Evolutionary conservation across 1,140 invertebrate genomes (phyloP), one percentile per base, ranked within the genome.

Genomic region (Plutomurus gul): DNA sequence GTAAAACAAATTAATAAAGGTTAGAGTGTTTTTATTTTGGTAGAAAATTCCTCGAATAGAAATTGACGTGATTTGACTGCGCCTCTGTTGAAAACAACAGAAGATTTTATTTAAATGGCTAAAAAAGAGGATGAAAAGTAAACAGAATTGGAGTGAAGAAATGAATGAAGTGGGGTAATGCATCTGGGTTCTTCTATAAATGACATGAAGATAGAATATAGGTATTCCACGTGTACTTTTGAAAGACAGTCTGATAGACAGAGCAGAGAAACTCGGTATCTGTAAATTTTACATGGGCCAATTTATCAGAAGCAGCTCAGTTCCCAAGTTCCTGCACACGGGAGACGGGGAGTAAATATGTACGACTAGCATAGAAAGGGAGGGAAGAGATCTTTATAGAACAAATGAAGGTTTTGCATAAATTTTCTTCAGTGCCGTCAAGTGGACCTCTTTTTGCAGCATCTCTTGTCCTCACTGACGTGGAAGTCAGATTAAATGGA

Each of bases 21-120:
- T 49, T 20, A 18, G 27, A 27, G 27, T 36, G 25, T 16, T 30
- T 13, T 16, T 65, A 43, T 43, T 43, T 43, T 43, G n/a, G 2
- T 43, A 43, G 39, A 1, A 43, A 43, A 43, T 3, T n/a, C n/a
- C 10, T 65, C 13, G 13, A 27, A n/a, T 49, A 18, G 46, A 43
- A 49, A 49, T 49, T 7, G 46, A 49, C n/a, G 20, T 49, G 18
- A 65, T 6, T 51, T 51, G 36, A 6, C n/a, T n/a, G n/a, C n/a
- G n/a, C n/a, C n/a, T n/a, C n/a, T n/a, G n/a, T n/a, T n/a, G n/a
- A 33, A 65, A 65, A 65, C 56, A 65, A 65, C 18, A 7, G 51
- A 10, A 65, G 36, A 65, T 25, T 65, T 65, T 65, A 65, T 65
- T 65, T 27, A 65, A 65, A 65, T 65, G 56, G 3, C 27, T 65